Evolutionary conservation across 2,797 vertebrate species (phyloP).

Genomic region (Anabacerthia variegaticeps): DNA sequence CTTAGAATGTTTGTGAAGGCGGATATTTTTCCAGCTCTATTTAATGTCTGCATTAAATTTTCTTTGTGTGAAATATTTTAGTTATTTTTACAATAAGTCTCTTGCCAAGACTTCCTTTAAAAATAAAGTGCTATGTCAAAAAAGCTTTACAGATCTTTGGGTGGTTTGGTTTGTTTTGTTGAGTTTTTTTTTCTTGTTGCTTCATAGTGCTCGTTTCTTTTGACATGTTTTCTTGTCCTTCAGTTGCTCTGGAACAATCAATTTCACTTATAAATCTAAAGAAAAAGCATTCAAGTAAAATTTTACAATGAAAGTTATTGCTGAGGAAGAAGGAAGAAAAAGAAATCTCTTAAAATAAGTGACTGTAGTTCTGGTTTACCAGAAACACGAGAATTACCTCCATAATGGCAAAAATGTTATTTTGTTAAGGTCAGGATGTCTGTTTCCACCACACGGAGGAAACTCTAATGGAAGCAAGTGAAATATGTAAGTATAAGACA

Average conservation of each 20-base stretch:
- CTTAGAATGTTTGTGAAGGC: background rate
- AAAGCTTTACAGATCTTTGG: background rate
- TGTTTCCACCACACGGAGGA: background rate
- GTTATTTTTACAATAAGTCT: background rate
- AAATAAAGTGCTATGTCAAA: background rate
- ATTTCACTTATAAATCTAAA: background rate
- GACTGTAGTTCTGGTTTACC: background rate
- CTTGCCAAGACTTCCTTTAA: background rate
- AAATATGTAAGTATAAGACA: background rate
- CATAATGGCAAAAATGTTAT: background rate
- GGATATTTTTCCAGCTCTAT: background rate
- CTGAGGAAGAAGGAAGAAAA: background rate
- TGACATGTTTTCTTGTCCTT: background rate
- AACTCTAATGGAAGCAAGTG: background rate
- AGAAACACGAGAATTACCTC: background rate
- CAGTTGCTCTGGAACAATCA: background rate
- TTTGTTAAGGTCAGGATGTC: background rate
- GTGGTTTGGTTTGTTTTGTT: background rate
- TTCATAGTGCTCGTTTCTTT: background rate
- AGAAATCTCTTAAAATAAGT: background rate
- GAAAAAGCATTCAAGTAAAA: background rate
- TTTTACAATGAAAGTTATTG: background rate
- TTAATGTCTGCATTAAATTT: background rate
- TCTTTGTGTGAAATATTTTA: background rate
- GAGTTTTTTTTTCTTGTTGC: rapidly evolving